Evolutionary conservation across 2,797 vertebrate genomes (phyloP).

Genomic region (Mergus octosetaceus): DNA sequence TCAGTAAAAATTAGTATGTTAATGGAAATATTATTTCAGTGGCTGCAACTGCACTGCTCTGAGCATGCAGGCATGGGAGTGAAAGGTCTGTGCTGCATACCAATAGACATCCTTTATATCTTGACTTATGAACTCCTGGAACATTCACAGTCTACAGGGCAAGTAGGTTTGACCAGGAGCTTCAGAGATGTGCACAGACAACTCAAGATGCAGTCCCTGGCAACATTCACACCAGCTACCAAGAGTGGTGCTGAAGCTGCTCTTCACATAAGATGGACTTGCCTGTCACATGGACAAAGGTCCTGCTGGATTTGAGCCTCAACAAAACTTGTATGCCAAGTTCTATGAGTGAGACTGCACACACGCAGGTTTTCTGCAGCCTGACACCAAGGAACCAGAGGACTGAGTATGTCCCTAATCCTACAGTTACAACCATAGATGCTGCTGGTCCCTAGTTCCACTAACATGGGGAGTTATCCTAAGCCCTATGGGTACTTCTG

Average conservation of each 20-base stretch:
- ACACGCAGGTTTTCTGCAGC: background rate
- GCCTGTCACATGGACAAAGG: background rate
- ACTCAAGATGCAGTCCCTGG: background rate
- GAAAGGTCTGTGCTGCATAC: background rate
- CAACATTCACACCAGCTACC: background rate
- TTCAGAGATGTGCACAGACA: background rate
- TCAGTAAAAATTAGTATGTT: background rate
- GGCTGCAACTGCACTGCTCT: background rate
- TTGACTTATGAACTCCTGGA: background rate
- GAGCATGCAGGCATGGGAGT: background rate
- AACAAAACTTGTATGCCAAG: background rate
- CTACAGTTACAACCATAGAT: background rate
- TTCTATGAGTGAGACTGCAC: background rate
- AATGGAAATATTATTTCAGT: background rate
- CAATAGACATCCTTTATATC: background rate
- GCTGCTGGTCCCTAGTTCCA: background rate
- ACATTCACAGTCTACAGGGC: background rate
- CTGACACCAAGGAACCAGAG: background rate
- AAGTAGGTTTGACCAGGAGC: background rate
- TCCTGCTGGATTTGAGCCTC: background rate
- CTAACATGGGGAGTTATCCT: background rate
- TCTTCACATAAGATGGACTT: background rate
- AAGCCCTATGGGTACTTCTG: background rate
- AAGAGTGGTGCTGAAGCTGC: background rate
- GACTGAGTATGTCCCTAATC: rapidly evolving